Percentiles rank a stretch among this genome's conserved stretches.
Conservation (phyloP, 2,797 vertebrate genomes). For the Lagorchestes hirsutus region DNA sequence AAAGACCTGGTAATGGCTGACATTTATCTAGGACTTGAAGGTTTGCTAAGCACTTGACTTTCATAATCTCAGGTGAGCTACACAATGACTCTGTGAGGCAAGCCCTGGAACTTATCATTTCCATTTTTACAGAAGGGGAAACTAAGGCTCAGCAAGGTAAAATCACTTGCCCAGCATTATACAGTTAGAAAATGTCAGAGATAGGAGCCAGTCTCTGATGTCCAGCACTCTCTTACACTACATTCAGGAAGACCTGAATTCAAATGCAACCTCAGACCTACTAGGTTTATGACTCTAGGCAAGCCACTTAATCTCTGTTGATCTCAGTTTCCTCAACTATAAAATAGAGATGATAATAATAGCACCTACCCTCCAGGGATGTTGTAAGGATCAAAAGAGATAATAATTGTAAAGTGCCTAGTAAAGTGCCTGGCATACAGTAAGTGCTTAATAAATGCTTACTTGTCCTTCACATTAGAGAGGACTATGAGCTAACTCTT, state of each 20-base stretch:
- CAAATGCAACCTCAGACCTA: neutral
- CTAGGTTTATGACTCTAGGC: neutral
- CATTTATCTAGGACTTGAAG: neutral
- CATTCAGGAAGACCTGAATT: neutral
- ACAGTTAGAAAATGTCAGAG: neutral
- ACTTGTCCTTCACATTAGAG: neutral
- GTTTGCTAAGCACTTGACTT: conserved; percentile 1
- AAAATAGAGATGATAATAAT: neutral
- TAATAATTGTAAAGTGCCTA: neutral
- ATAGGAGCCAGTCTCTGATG: neutral
- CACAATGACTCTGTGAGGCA: neutral
- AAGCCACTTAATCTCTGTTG: neutral
- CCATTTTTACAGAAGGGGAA: neutral
- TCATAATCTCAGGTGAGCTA: neutral
- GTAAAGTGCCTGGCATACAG: neutral
- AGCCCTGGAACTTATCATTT: neutral
- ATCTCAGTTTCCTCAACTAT: neutral
- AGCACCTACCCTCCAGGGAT: neutral
- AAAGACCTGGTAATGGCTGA: neutral
- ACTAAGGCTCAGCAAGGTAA: neutral
- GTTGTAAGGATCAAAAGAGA: neutral
- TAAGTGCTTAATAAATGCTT: neutral
- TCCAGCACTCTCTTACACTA: neutral
- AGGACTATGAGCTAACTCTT: neutral
- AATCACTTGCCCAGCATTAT: neutral